A percentile compares a stretch with the other conserved stretches of the same genome.
These are phyloP conservation scores for Anthoscopus minutus DNA, from an alignment of 2,113 vertebrate genomes.

Conservation along the genomic window DNA sequence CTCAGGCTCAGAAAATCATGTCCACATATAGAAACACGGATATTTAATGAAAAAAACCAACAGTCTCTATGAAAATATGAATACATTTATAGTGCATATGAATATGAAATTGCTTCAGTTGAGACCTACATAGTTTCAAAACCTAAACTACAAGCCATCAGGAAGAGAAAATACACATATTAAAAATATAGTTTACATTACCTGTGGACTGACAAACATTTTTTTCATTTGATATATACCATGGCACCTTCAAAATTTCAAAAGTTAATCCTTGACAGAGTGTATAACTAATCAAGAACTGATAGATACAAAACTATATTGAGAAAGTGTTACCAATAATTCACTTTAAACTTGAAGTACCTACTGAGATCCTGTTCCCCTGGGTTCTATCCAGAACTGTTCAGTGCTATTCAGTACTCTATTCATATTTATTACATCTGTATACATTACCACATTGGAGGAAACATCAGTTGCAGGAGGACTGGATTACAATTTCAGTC, in stretches of 20 bases:
- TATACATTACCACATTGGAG: background rate
- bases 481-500: background rate
- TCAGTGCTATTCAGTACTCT: background rate
- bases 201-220: accelerated
- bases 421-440: background rate
- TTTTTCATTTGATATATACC: background rate
- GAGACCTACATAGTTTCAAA: background rate
- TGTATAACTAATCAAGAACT: background rate
- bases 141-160: background rate
- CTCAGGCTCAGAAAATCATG: no score
- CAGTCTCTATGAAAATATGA: background rate
- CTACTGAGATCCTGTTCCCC: background rate
- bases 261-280: background rate
- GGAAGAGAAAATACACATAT: background rate
- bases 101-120: background rate
- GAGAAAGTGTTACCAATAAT: background rate
- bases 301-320: background rate
- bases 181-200: background rate
- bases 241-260: background rate
- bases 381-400: background rate
- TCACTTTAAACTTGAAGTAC: background rate
- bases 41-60: background rate
- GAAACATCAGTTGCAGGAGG: background rate
- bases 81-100: background rate
- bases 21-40: background rate